Evolutionary conservation across 1,140 invertebrate species (phyloP), one percentile per base, ranked within the genome.

Genomic region (Glomeris maerens): DNA sequence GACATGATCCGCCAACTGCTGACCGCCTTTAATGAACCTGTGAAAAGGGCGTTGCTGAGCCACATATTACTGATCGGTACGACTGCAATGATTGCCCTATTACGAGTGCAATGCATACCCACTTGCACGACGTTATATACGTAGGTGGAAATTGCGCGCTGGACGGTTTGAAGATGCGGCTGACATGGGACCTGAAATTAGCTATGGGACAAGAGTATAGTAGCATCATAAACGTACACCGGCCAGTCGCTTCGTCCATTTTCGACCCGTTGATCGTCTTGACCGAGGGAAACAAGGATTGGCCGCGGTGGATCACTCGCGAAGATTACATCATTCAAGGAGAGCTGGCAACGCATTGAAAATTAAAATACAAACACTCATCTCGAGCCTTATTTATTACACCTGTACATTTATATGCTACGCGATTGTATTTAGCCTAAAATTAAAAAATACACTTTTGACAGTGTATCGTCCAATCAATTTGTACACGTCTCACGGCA

Each of bases 31-130:
- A 60, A 67, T 1, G 62, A 66, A 31, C 60, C 66, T 22, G 54
- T 64, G 50, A 62, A 65, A 50, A 63, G 67, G 7, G 66, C 72
- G 55, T 71, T 69, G 46, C 59, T 72, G 21, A 68, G 68, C 1
- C 63, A 69, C 38, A 71, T 73, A 53, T 57, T 72, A 45, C 59
- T 73, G n/a, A 72, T 70, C 14, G 72, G 71, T 50, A 10, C 29
- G 23, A 13, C 31, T 36, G 10, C n/a, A 36, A 10, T 36, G n/a
- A 13, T 10, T 42, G 5, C 17, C 17, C 23, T 5, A 20, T 22
- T 5, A 10, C 23, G 17, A 5, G 7, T 42, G 17, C 7, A n/a
- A n/a, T n/a, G n/a, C n/a, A n/a, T 42, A 5, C 41, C 23, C 23
- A 5, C 23, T 42, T 42, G 7, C 23, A 5, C 29, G 20, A 27